A percentile compares a stretch with the other conserved stretches of the same genome.
These are phyloP conservation scores for Xiphophorus maculatus DNA, from an alignment of 2,113 vertebrate species.

Conservation along the genomic window DNA sequence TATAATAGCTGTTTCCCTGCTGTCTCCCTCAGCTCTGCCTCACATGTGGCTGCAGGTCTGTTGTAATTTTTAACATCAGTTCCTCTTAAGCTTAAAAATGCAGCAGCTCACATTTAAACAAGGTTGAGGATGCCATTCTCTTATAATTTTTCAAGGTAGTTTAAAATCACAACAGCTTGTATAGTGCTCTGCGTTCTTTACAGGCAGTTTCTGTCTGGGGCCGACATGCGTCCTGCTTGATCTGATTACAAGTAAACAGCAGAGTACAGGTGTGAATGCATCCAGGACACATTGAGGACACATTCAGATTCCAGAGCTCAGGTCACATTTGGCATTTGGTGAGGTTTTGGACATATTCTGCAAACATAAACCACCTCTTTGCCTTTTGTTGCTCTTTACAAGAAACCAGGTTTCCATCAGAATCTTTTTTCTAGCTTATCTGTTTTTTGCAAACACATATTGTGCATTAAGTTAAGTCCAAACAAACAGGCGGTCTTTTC, in stretches of 20 bases:
- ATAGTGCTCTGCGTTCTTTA: neutral
- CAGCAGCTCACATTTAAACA: neutral
- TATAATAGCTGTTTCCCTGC: too few species aligned
- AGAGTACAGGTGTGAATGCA: neutral
- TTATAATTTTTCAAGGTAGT: neutral
- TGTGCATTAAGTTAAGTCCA: neutral
- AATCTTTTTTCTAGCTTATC: neutral
- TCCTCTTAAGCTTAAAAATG: neutral
- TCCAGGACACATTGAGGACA: constrained; percentile 2
- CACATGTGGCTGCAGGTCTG: neutral
- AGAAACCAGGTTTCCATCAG: neutral
- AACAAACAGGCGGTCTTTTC: neutral
- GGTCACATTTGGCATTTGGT: neutral
- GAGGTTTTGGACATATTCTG: neutral
- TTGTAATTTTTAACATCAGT: neutral
- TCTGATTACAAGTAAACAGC: neutral
- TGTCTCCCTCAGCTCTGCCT: neutral
- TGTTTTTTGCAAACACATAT: neutral
- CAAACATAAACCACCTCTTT: neutral
- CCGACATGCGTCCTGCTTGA: neutral
- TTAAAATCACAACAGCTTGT: neutral
- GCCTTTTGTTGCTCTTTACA: neutral
- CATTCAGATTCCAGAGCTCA: neutral
- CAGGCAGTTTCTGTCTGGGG: neutral
- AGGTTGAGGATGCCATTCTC: neutral